A percentile compares a stretch with the other conserved stretches of the same genome.
Conservation (phyloP, 1,140 invertebrate species). For the Rhynchophorus ferrugineus region DNA sequence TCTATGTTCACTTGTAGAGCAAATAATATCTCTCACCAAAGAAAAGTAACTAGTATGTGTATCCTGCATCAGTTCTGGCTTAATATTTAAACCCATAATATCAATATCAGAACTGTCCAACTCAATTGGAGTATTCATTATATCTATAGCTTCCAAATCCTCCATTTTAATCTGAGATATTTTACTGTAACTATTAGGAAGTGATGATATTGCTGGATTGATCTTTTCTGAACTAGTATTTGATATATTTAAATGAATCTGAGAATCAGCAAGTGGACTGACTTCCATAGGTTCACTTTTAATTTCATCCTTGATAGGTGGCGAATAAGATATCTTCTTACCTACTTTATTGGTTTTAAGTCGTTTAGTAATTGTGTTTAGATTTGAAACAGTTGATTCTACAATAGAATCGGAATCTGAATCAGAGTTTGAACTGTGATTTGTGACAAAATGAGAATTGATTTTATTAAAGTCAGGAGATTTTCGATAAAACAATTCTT, state of each 20-base stretch:
- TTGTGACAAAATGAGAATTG: slow-evolving; percentile 14
- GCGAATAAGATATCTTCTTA: slow-evolving; percentile 6
- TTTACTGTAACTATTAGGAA: slow-evolving; percentile 28
- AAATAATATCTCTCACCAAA: slow-evolving; percentile 71
- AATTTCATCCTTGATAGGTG: slow-evolving; percentile 25
- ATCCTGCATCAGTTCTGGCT: slow-evolving; percentile 56
- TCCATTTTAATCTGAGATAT: slow-evolving; percentile 42
- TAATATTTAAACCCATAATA: slow-evolving; percentile 43
- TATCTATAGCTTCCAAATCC: slow-evolving; percentile 54
- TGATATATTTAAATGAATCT: not conserved
- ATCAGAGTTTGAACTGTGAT: slow-evolving; percentile 37
- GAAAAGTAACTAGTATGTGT: slow-evolving; percentile 78
- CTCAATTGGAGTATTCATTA: slow-evolving; percentile 59
- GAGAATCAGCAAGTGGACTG: not conserved
- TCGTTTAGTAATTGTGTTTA: slow-evolving; percentile 2
- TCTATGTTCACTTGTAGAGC: slow-evolving; percentile 72
- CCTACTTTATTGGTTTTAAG: slow-evolving; percentile 18
- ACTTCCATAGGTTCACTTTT: slow-evolving; percentile 25
- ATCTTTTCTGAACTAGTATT: slow-evolving; percentile 8
- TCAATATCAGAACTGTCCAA: slow-evolving; percentile 53
- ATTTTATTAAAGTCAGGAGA: slow-evolving; percentile 16
- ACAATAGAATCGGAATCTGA: slow-evolving; percentile 37
- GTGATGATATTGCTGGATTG: slow-evolving; percentile 6
- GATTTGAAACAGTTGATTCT: slow-evolving; percentile 23
- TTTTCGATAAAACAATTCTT: slow-evolving; percentile 24